A percentile compares a stretch with the other conserved stretches of the same genome.
Evolutionary conservation across 2,888 invertebrate species (phyloP).

Genomic region (Sphaeridia pumilis): DNA sequence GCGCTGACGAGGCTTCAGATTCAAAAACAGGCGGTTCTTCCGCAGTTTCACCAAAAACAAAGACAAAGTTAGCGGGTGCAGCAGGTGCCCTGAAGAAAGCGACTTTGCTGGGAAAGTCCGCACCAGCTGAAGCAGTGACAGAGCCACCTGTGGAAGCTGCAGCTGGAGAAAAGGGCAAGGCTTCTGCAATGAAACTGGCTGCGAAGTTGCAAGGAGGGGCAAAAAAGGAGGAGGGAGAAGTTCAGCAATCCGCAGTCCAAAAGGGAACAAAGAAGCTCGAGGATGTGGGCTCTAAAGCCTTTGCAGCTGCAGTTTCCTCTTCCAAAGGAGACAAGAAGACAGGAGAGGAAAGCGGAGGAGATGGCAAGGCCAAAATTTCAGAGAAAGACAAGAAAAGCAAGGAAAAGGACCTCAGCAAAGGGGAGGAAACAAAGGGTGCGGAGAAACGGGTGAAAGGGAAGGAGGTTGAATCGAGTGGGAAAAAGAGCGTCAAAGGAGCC

Average conservation of each 20-base stretch:
- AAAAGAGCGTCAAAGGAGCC: conserved; percentile 30
- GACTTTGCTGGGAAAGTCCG: conserved; percentile 1
- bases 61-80: background rate
- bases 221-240: background rate
- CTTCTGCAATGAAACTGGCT: background rate
- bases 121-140: conserved; percentile 1
- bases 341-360: background rate
- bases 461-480: conserved; percentile 20
- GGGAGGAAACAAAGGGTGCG: conserved; percentile 7
- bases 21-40: background rate
- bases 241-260: background rate
- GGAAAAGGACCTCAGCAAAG: conserved; percentile 2
- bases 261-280: background rate
- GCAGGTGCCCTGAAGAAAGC: conserved; percentile 11
- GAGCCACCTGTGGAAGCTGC: conserved; percentile 2
- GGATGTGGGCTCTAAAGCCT: no score
- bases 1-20: conserved; percentile 10
- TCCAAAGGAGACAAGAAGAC: background rate
- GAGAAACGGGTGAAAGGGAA: conserved; percentile 2
- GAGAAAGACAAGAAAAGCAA: background rate
- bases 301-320: background rate
- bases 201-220: background rate
- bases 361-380: background rate
- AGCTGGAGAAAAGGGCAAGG: background rate
- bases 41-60: conserved; percentile 4